Evolutionary conservation across 2,888 invertebrate species (phyloP).

Genomic region (Lycophotia porphyrea): DNA sequence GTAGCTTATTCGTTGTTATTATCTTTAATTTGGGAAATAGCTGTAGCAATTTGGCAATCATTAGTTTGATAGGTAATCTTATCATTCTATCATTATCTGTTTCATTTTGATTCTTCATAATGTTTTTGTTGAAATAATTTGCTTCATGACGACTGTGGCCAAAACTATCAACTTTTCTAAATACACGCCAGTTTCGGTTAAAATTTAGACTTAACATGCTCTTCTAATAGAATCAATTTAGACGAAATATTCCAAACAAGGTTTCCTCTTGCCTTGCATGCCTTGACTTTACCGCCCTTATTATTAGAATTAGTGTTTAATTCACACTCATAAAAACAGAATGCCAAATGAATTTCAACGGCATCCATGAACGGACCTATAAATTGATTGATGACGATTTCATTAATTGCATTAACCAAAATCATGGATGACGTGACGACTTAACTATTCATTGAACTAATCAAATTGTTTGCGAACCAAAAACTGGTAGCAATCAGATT

Average conservation of each 20-base stretch:
- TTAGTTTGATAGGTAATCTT: neutral
- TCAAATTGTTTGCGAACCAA: constrained; percentile 58
- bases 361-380: constrained; percentile 13
- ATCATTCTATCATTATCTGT: neutral
- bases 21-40: constrained; percentile 18
- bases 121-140: neutral
- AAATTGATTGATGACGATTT: constrained; percentile 42
- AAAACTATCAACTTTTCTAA: no score
- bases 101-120: neutral
- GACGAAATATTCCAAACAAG: neutral
- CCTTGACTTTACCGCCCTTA: constrained; percentile 10
- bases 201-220: neutral
- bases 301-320: neutral
- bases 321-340: constrained; percentile 10
- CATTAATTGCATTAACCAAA: constrained; percentile 46
- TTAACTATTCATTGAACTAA: constrained; percentile 44
- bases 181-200: no score
- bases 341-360: constrained; percentile 15
- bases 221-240: neutral
- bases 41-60: constrained; percentile 27
- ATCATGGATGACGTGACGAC: constrained; percentile 49
- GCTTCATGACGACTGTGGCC: neutral
- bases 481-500: constrained; percentile 49
- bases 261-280: neutral
- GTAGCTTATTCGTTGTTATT: constrained; percentile 6